Evolutionary conservation across 2,797 vertebrate genomes (phyloP).

Genomic region (Pseudochaenichthys georgianus): DNA sequence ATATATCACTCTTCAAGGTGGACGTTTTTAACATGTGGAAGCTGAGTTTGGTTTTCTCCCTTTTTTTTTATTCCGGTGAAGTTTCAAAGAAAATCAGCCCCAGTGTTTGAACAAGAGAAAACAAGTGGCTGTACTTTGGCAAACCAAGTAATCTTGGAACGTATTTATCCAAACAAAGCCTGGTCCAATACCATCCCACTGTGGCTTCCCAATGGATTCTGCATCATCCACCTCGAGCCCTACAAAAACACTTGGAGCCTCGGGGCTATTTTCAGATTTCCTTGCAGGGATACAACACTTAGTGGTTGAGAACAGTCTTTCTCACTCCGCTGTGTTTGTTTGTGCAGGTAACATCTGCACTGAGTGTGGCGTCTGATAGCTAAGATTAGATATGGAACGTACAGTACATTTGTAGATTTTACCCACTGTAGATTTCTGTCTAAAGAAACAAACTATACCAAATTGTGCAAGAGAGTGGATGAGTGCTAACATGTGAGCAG

Average conservation of each 20-base stretch:
- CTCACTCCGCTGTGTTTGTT: conserved; percentile 77
- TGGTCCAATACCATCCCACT: conserved; percentile 76
- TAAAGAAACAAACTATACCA: conserved; percentile 28
- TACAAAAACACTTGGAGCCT: conserved; percentile 84
- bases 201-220: conserved; percentile 79
- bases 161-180: conserved; percentile 84
- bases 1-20: conserved; percentile 64
- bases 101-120: conserved; percentile 76
- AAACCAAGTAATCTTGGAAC: conserved; percentile 82
- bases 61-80: conserved; percentile 43
- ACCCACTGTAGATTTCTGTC: conserved; percentile 38
- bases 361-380: conserved; percentile 55
- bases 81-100: conserved; percentile 77
- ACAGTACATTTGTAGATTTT: conserved; percentile 58
- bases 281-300: conserved; percentile 80
- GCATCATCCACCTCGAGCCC: conserved; percentile 85
- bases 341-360: conserved; percentile 75
- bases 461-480: conserved; percentile 23
- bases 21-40: conserved; percentile 76
- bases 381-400: conserved; percentile 65
- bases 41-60: conserved; percentile 65
- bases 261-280: conserved; percentile 85
- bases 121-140: conserved; percentile 80
- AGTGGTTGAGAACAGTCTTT: conserved; percentile 74
- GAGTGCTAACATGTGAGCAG: conserved; percentile 10